Conservation (phyloP, 2,888 invertebrate genomes). For the Bombyx huttoni region DNA sequence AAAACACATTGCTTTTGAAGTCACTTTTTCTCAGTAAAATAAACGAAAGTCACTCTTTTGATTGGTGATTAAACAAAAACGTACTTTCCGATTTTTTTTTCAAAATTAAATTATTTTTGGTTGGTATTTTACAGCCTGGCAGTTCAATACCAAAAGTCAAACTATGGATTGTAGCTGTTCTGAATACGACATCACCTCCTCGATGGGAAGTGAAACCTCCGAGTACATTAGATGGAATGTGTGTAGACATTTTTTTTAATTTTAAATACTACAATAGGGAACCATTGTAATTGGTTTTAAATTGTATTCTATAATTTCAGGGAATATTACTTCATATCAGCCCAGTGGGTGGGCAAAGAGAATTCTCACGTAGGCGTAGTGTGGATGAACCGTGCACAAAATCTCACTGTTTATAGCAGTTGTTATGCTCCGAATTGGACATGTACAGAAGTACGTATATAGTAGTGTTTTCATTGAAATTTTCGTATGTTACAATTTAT, state of each 20-base stretch:
- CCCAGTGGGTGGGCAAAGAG: slow-evolving; percentile 88
- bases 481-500: background rate
- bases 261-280: too few species aligned
- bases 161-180: slow-evolving; percentile 85
- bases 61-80: too few species aligned
- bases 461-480: background rate
- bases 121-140: slow-evolving; percentile 75
- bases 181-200: slow-evolving; percentile 75
- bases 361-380: slow-evolving; percentile 87
- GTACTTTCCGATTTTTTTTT: too few species aligned
- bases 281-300: background rate
- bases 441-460: slow-evolving; percentile 80
- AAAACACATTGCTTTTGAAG: too few species aligned
- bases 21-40: too few species aligned
- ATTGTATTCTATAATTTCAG: slow-evolving; percentile 53
- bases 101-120: too few species aligned
- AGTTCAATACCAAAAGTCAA: slow-evolving; percentile 88
- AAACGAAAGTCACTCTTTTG: too few species aligned
- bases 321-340: slow-evolving; percentile 93
- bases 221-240: slow-evolving; percentile 83
- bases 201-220: slow-evolving; percentile 82
- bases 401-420: slow-evolving; percentile 88
- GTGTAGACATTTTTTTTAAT: slow-evolving; percentile 61
- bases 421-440: slow-evolving; percentile 88
- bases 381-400: slow-evolving; percentile 96